Conservation (phyloP, 2,888 invertebrate species). For the Parnassius glacialis region DNA sequence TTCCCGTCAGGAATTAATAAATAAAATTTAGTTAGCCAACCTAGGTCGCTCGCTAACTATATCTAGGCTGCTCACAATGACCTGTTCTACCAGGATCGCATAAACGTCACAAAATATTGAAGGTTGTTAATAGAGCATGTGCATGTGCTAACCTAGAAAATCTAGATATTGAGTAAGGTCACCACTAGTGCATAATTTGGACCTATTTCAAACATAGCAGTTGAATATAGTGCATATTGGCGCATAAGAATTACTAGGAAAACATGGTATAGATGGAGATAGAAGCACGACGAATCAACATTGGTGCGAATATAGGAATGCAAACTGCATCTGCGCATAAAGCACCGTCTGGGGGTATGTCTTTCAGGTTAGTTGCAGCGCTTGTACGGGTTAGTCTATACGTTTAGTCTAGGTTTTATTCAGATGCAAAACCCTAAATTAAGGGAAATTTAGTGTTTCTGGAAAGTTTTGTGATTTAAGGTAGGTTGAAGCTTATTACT, state of each 20-base stretch:
- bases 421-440: background rate
- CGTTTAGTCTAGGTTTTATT: slow-evolving; percentile 9
- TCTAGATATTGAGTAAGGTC: background rate
- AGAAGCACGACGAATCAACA: slow-evolving; percentile 26
- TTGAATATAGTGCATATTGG: slow-evolving; percentile 33
- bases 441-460: background rate
- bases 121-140: slow-evolving; percentile 8
- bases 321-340: slow-evolving; percentile 39
- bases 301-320: slow-evolving; percentile 35
- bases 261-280: slow-evolving; percentile 33
- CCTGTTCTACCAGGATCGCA: slow-evolving; percentile 23
- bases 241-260: slow-evolving; percentile 38
- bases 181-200: slow-evolving; percentile 11
- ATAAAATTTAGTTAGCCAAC: background rate
- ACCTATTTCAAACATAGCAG: slow-evolving; percentile 11
- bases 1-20: background rate
- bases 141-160: background rate
- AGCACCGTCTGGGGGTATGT: slow-evolving; percentile 16
- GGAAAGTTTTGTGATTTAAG: background rate
- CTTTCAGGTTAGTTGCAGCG: slow-evolving; percentile 20
- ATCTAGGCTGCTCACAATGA: slow-evolving; percentile 18
- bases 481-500: background rate
- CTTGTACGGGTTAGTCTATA: slow-evolving; percentile 8
- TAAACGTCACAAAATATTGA: slow-evolving; percentile 7
- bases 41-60: background rate